Conservation (phyloP, 2,797 vertebrate species). For the Chromis chromis region DNA sequence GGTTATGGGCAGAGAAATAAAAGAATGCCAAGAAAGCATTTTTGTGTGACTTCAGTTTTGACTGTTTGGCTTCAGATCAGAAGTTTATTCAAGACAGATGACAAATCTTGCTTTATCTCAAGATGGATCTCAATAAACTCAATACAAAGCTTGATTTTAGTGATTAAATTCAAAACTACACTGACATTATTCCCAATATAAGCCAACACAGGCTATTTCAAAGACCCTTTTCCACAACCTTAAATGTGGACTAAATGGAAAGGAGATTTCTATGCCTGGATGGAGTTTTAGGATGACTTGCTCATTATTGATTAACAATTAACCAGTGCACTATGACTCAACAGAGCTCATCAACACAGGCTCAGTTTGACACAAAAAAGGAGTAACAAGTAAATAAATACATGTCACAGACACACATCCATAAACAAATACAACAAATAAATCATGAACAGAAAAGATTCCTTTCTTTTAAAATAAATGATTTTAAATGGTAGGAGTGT, state of each 20-base stretch:
- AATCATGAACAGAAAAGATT: conserved; percentile 42
- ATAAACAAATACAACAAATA: conserved; percentile 60
- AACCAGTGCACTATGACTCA: conserved; percentile 56
- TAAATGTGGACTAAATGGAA: conserved; percentile 7
- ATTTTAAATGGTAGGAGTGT: conserved; percentile 40
- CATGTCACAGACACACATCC: conserved; percentile 58
- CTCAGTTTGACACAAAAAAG: conserved; percentile 70
- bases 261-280: conserved; percentile 3
- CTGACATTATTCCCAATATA: conserved; percentile 27
- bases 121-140: conserved; percentile 5
- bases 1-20: conserved; percentile 39
- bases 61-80: conserved; percentile 7
- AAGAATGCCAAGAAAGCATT: conserved; percentile 32
- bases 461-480: conserved; percentile 4
- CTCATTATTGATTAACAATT: conserved; percentile 46
- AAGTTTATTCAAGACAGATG: conserved; percentile 3
- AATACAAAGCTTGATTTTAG: conserved; percentile 10
- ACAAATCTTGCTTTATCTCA: conserved; percentile 4
- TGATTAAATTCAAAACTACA: conserved; percentile 39
- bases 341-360: conserved; percentile 60
- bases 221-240: conserved; percentile 11
- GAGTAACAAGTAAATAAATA: conserved; percentile 77
- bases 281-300: conserved; percentile 20
- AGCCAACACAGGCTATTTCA: conserved; percentile 5
- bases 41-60: conserved; percentile 25